Percentiles rank a stretch among this genome's conserved stretches.
phyloP scores from a whole-genome alignment of 2,797 vertebrate genomes.

The Aselliscus stoliczkanus region DNA sequence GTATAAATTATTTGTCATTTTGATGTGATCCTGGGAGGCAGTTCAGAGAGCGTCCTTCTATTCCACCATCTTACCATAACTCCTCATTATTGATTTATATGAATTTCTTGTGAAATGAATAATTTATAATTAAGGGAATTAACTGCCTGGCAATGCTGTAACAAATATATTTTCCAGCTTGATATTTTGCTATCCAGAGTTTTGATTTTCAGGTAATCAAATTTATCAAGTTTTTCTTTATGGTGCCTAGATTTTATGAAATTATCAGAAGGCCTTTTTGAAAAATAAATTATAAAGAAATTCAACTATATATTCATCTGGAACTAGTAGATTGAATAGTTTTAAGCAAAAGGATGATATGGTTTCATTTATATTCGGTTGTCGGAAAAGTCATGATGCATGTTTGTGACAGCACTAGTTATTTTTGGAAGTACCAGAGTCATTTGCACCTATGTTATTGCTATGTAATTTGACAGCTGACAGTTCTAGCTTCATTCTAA shows the following conservation, averaged over 20 bases:
- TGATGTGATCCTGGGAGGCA: too few species aligned
- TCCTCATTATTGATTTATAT: background rate
- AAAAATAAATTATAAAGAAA: background rate
- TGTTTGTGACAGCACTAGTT: too few species aligned
- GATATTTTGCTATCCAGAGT: background rate
- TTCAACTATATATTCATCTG: background rate
- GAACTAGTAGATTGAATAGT: background rate
- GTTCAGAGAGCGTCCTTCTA: too few species aligned
- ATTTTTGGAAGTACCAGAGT: too few species aligned
- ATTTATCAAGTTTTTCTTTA: background rate
- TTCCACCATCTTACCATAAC: too few species aligned
- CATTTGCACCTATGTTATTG: too few species aligned
- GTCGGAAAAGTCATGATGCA: too few species aligned
- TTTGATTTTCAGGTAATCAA: background rate
- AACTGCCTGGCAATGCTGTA: background rate
- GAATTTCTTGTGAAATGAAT: background rate
- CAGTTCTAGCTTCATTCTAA: too few species aligned
- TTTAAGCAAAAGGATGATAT: background rate
- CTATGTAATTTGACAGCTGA: too few species aligned
- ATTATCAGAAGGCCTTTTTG: background rate
- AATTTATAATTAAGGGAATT: constrained; percentile 8
- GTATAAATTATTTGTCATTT: too few species aligned
- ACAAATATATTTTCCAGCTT: background rate
- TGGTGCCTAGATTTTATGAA: background rate
- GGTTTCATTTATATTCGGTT: too few species aligned